Conservation (phyloP, 2,113 vertebrate species). For the Marcusenius ussheri region DNA sequence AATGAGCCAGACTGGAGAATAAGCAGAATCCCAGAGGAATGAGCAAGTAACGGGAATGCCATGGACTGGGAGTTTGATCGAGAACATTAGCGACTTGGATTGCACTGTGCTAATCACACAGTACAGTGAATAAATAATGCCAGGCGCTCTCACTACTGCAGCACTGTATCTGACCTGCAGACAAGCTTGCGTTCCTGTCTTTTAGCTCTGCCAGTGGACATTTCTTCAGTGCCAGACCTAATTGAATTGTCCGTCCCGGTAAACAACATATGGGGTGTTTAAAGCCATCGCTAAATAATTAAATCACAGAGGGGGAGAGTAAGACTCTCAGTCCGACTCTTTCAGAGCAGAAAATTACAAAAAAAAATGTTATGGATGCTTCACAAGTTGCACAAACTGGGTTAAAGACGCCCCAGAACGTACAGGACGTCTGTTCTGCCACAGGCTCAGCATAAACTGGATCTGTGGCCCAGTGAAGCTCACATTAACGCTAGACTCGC, state of each 20-base stretch:
- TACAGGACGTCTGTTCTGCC: constrained; percentile 37
- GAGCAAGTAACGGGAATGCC: not conserved
- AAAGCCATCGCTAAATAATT: constrained; percentile 23
- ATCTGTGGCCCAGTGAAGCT: constrained; percentile 12
- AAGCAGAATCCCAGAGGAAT: not conserved
- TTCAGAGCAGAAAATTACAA: constrained; percentile 40
- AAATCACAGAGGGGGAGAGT: constrained; percentile 14
- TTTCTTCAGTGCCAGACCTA: not conserved
- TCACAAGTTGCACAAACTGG: constrained; percentile 52
- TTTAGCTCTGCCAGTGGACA: not conserved
- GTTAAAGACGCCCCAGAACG: constrained; percentile 44
- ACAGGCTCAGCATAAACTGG: constrained; percentile 25
- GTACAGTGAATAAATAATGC: not conserved
- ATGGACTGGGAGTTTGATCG: not conserved
- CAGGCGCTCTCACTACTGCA: not conserved
- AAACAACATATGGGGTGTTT: not conserved
- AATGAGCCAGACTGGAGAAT: not conserved
- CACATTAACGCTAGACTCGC: not conserved
- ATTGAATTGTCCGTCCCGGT: constrained; percentile 6
- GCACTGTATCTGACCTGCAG: not conserved
- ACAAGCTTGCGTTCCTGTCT: not conserved
- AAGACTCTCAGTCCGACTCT: constrained; percentile 8
- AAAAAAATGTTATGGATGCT: constrained; percentile 44
- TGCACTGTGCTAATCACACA: not conserved
- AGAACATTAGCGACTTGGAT: not conserved